Evolutionary conservation across 92 coral and sea anemone genomes (phyloP).

Genomic region (Actinostola sp.): DNA sequence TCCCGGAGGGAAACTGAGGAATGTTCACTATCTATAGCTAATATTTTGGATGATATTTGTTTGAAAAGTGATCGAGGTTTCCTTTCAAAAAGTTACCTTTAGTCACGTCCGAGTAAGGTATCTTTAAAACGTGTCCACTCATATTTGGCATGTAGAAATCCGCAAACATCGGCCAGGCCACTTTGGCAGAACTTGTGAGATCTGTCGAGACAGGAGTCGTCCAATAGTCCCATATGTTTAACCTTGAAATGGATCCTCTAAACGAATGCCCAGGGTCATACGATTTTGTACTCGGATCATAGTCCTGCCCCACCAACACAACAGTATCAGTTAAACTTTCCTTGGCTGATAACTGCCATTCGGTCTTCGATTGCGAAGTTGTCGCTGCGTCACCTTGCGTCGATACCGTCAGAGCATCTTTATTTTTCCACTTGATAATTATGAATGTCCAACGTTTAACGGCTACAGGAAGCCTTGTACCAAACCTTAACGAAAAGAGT

Average conservation of each 20-base stretch:
- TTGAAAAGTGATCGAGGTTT: too few species aligned
- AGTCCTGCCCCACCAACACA: too few species aligned
- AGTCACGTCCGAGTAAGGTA: not conserved
- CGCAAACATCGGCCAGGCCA: constrained; percentile 29
- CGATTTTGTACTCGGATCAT: not conserved
- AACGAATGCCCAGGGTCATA: not conserved
- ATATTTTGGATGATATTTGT: too few species aligned
- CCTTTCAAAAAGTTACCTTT: too few species aligned
- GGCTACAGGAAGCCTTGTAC: not conserved
- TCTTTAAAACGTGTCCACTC: constrained; percentile 4
- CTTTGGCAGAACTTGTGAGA: not conserved
- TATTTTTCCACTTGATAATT: not conserved
- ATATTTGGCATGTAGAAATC: constrained; percentile 8
- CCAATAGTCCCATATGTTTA: not conserved
- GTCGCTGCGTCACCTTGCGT: not conserved
- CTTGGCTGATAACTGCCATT: too few species aligned
- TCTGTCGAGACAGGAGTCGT: not conserved
- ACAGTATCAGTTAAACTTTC: too few species aligned
- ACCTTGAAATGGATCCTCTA: constrained; percentile 5
- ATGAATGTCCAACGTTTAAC: not conserved
- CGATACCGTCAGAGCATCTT: not conserved
- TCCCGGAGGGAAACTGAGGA: too few species aligned
- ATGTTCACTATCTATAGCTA: too few species aligned
- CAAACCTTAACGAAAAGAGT: not conserved
- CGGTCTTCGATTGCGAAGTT: too few species aligned